Percentiles rank a stretch among this genome's conserved stretches.
These are phyloP conservation scores for Isurus oxyrinchus DNA, from an alignment of 2,113 vertebrate genomes.

Conservation along the genomic window DNA sequence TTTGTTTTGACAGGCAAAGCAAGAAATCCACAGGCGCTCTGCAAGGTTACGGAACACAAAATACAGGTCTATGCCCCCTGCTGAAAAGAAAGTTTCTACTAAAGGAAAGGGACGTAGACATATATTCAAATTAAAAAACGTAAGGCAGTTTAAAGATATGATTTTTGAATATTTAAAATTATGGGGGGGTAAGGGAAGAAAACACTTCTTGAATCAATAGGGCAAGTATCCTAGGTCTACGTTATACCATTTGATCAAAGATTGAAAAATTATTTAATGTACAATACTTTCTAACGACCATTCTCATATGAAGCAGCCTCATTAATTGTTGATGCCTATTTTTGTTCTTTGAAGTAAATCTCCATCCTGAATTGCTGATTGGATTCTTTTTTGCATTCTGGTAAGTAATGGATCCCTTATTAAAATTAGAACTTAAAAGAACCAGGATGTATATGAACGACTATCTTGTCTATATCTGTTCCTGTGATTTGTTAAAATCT, in stretches of 20 bases:
- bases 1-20: slow-evolving; percentile 64
- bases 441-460: neutral
- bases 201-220: neutral
- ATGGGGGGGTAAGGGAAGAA: neutral
- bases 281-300: neutral
- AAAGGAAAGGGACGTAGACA: slow-evolving; percentile 95
- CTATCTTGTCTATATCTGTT: neutral
- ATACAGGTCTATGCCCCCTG: slow-evolving; percentile 86
- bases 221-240: neutral
- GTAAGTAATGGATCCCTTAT: slow-evolving; percentile 27
- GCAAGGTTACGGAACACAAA: slow-evolving; percentile 91
- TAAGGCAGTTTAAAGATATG: slow-evolving; percentile 50
- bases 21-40: slow-evolving; percentile 91
- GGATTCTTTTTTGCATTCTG: neutral
- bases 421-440: slow-evolving; percentile 24
- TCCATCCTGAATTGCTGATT: neutral
- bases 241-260: neutral
- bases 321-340: neutral
- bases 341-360: slow-evolving; percentile 33
- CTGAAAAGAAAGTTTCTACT: slow-evolving; percentile 96
- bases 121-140: slow-evolving; percentile 96
- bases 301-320: neutral
- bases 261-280: neutral
- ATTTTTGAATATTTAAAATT: neutral
- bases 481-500: neutral